phyloP scores from a whole-genome alignment of 1,140 invertebrate species.

The Antheraea pernyi region DNA sequence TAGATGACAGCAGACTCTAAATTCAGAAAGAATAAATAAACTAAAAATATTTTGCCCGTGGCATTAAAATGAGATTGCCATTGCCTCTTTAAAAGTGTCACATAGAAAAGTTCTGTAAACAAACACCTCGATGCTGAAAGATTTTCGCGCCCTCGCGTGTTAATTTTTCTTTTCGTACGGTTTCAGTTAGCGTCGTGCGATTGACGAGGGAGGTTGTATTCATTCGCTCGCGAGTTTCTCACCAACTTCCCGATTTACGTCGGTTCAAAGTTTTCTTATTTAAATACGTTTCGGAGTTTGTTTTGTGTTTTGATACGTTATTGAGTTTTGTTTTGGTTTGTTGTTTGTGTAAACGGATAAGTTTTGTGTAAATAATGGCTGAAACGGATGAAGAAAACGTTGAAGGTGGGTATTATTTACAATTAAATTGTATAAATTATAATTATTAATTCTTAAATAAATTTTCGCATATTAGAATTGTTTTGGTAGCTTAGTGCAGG shows the following conservation, averaged over 20 bases:
- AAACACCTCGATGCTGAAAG: neutral
- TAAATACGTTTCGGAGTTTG: neutral
- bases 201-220: neutral
- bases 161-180: conserved; percentile 8
- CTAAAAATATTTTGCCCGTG: neutral
- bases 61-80: neutral
- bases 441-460: neutral
- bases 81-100: neutral
- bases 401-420: conserved; percentile 21
- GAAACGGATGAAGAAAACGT: conserved; percentile 28
- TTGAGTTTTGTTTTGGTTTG: conserved; percentile 15
- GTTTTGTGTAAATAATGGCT: conserved; percentile 16
- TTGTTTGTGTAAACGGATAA: conserved; percentile 12
- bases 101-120: neutral
- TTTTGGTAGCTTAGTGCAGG: too few relatives aligned
- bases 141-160: conserved; percentile 9
- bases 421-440: neutral
- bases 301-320: conserved; percentile 13
- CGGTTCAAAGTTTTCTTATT: conserved; percentile 1
- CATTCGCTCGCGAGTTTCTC: neutral
- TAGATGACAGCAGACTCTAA: neutral
- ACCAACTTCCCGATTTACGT: conserved; percentile 9
- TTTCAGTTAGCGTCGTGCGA: neutral
- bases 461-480: too few relatives aligned
- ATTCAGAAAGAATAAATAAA: neutral